Percentiles rank a stretch among this genome's conserved stretches.
These are phyloP conservation scores for Magallana ariakensis DNA, from an alignment of 1,140 invertebrate species.

Conservation along the genomic window DNA sequence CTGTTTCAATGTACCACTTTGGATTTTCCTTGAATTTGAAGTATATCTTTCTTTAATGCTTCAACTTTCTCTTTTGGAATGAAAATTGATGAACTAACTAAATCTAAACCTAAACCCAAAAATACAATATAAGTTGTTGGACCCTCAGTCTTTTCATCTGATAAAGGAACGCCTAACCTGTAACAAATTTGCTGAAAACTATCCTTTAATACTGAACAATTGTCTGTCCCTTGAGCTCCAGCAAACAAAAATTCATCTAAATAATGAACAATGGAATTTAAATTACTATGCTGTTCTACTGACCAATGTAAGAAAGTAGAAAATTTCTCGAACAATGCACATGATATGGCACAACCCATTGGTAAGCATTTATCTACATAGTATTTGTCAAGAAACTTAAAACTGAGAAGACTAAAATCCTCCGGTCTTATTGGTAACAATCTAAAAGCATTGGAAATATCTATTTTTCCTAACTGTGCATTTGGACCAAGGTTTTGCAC, in stretches of 20 bases:
- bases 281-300: neutral
- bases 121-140: neutral
- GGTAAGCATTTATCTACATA: neutral
- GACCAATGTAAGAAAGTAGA: neutral
- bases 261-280: neutral
- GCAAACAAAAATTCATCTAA: neutral
- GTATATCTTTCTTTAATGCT: neutral
- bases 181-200: neutral
- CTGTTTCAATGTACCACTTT: neutral
- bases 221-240: neutral
- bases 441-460: neutral
- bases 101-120: neutral
- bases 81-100: neutral
- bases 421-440: neutral
- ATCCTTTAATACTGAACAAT: neutral
- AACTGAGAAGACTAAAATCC: neutral
- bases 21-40: neutral
- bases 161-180: neutral
- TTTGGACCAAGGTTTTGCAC: neutral
- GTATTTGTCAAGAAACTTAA: neutral
- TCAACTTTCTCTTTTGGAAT: neutral
- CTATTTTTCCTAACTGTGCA: neutral
- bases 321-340: neutral
- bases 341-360: neutral
- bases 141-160: neutral